Conservation (phyloP, 2,888 invertebrate genomes). For the Heliconius aoede region DNA sequence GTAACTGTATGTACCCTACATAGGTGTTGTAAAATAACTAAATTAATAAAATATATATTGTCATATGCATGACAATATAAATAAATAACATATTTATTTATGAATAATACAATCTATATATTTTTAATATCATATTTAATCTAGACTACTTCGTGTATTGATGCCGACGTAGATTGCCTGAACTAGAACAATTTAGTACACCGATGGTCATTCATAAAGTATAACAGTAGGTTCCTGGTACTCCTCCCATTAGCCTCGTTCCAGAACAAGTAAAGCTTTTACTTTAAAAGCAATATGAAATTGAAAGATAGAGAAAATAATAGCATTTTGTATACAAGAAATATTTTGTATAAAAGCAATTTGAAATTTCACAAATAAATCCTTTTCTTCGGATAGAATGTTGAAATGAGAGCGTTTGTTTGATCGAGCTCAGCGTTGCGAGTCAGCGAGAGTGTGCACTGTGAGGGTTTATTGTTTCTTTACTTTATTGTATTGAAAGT, state of each 20-base stretch:
- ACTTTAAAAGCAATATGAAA: conserved; percentile 12
- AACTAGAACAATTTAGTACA: not conserved
- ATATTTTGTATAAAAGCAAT: not conserved
- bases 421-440: not conserved
- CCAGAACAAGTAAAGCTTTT: conserved; percentile 11
- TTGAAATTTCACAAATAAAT: not conserved
- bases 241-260: conserved; percentile 11
- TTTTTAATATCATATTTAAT: too few relatives aligned
- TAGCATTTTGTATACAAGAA: not conserved
- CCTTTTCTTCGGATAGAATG: not conserved
- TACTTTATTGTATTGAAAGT: not conserved
- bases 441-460: not conserved
- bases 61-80: too few relatives aligned
- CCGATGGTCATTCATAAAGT: not conserved
- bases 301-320: conserved; percentile 11
- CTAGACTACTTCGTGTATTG: too few relatives aligned
- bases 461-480: not conserved
- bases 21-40: too few relatives aligned
- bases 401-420: not conserved
- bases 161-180: not conserved
- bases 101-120: too few relatives aligned
- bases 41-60: too few relatives aligned
- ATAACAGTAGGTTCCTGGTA: too few relatives aligned
- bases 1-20: too few relatives aligned
- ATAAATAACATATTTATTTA: too few relatives aligned